Evolutionary conservation across 2,797 vertebrate species (phyloP).

Genomic region (Oreochromis grahami): DNA sequence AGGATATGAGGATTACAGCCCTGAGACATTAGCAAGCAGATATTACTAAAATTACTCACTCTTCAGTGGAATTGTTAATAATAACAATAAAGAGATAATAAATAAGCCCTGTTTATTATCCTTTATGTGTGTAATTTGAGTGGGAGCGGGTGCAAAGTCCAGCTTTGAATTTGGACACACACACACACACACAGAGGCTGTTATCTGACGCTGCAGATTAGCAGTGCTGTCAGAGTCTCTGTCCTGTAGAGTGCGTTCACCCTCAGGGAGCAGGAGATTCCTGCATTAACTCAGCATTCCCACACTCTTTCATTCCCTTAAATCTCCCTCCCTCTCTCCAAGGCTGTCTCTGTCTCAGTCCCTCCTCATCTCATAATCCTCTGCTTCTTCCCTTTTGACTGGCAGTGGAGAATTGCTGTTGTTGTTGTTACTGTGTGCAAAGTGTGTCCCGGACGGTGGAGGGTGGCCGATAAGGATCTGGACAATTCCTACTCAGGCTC

Average conservation of each 20-base stretch:
- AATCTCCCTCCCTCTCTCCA: not conserved
- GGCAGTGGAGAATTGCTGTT: constrained; percentile 8
- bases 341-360: not conserved
- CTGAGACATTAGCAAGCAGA: not conserved
- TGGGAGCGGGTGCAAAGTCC: constrained; percentile 15
- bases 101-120: not conserved
- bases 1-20: not conserved
- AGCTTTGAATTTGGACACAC: not conserved
- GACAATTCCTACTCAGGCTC: constrained; percentile 7
- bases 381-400: constrained; percentile 25
- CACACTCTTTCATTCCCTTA: constrained; percentile 19
- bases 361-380: constrained; percentile 2
- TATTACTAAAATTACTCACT: not conserved
- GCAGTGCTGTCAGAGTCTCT: constrained; percentile 10
- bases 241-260: constrained; percentile 17
- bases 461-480: constrained; percentile 48
- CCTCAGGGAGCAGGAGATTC: constrained; percentile 36
- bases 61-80: not conserved
- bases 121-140: not conserved
- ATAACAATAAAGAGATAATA: not conserved
- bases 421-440: constrained; percentile 8
- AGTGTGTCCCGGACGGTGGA: constrained; percentile 8
- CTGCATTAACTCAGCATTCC: constrained; percentile 32
- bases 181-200: constrained; percentile 1
- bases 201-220: constrained; percentile 42